Conservation (phyloP, 2,888 invertebrate genomes). For the Gymnosoma rotundatum region DNA sequence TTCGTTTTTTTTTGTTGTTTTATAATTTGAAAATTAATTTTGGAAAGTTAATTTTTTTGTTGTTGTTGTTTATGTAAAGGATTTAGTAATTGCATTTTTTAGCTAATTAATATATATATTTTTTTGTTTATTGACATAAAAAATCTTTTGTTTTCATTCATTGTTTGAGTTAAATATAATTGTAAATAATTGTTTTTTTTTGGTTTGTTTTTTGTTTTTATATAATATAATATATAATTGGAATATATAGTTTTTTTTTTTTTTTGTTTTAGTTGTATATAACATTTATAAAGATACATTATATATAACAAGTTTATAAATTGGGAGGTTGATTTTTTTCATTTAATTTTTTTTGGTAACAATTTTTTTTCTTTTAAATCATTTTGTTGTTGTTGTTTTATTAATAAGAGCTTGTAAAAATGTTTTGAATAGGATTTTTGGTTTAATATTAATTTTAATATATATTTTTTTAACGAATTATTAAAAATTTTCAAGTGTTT, state of each 20-base stretch:
- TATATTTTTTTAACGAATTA: not conserved
- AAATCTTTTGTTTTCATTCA: constrained; percentile 54
- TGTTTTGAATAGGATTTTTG: constrained; percentile 63
- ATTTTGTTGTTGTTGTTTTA: constrained; percentile 12
- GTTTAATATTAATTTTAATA: constrained; percentile 1
- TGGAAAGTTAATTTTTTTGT: constrained; percentile 14
- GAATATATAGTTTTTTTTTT: constrained; percentile 66
- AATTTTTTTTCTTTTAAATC: constrained; percentile 40
- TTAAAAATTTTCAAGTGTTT: constrained; percentile 6
- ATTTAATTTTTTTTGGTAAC: constrained; percentile 39
- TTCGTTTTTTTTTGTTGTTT: constrained; percentile 34
- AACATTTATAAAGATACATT: constrained; percentile 70
- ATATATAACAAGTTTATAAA: constrained; percentile 71
- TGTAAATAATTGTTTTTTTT: constrained; percentile 63
- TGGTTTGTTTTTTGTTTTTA: constrained; percentile 45
- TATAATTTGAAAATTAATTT: constrained; percentile 57
- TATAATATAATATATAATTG: constrained; percentile 70
- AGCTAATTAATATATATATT: constrained; percentile 61
- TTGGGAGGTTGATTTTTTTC: constrained; percentile 64
- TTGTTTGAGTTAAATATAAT: constrained; percentile 66
- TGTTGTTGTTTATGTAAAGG: constrained; percentile 40
- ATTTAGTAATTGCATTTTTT: constrained; percentile 57
- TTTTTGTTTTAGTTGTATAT: constrained; percentile 64
- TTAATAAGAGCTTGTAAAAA: constrained; percentile 64
- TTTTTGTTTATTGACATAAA: constrained; percentile 63